Base-by-base conservation (phyloP, 35 echinoderm and acorn worm genomes). In the Acanthaster planci region DNA sequence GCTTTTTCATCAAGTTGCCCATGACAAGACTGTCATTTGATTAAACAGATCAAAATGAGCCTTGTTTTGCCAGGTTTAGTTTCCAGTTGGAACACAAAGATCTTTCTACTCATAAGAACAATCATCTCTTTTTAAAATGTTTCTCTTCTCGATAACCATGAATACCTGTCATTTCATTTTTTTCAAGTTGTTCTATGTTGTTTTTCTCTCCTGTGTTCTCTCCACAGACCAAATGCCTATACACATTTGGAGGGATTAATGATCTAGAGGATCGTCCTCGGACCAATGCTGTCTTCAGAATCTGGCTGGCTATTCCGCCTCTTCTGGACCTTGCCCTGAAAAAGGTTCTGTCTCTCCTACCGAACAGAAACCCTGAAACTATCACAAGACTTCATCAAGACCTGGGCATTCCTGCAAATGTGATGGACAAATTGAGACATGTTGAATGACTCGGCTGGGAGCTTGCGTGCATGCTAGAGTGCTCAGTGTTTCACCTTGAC, bases 221-320 rank as follows among this genome's bases (percentile, higher is more conserved):
- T 72, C 22, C 26, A 29, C 60, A 90, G 87, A 77, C 80, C 60
- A 83, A 83, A 54, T 90, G 87, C 76, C 82, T 90, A 80, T 90
- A 90, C 40, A 51, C 83, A 38, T 90, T 84, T 57, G 87, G 87
- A 18, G 87, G 87, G 19, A 50, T 90, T 6, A 52, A 4, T 37
- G 67, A 72, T 27, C 55, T 77, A 8, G 38, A 22, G 10, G 60
- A 90, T 14, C 87, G 87, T 36, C 32, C 38, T 1, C 80, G 87
- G 27, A 90, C 87, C 39, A 67, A 37, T 30, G 53, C 59, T 67
- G 55, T 90, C 40, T 68, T 83, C 26, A 67, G 80, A 36, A 76
- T 90, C 7, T 90, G 87, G 87, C 76, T 90, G 31, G 87, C 59
- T 17, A 77, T 90, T 18, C 87, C 87, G 16, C 40, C 80, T 58